Evolutionary conservation across 1,140 invertebrate species (phyloP).

Genomic region (Micrasema minimum): DNA sequence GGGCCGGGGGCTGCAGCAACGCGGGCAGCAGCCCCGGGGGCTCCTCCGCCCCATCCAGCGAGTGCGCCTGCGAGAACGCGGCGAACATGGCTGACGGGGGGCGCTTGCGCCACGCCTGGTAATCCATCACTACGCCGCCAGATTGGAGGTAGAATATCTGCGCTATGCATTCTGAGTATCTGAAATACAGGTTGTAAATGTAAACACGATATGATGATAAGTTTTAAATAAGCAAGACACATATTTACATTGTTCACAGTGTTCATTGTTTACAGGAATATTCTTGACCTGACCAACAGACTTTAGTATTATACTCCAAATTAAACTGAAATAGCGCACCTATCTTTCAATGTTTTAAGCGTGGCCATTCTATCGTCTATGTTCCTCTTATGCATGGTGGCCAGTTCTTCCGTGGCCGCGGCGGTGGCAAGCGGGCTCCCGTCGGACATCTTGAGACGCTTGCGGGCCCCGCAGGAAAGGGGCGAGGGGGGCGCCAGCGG

Average conservation of each 20-base stretch:
- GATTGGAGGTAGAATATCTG: constrained; percentile 88
- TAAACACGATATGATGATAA: too few relatives aligned
- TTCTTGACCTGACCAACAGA: too few relatives aligned
- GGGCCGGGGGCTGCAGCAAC: constrained; percentile 46
- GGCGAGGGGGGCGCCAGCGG: constrained; percentile 27
- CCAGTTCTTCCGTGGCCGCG: constrained; percentile 55
- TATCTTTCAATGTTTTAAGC: constrained; percentile 64
- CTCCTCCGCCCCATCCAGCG: constrained; percentile 77
- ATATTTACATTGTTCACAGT: too few relatives aligned
- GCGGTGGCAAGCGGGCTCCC: constrained; percentile 55
- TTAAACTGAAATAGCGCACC: too few relatives aligned
- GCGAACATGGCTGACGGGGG: constrained; percentile 77
- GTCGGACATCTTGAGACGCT: constrained; percentile 61
- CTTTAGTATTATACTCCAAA: too few relatives aligned
- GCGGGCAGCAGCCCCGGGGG: constrained; percentile 50
- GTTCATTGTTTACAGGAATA: too few relatives aligned
- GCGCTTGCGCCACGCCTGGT: constrained; percentile 82
- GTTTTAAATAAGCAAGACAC: too few relatives aligned
- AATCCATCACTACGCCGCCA: constrained; percentile 89
- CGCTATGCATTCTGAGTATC: constrained; percentile 82
- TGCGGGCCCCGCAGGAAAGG: constrained; percentile 56
- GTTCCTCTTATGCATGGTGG: constrained; percentile 59
- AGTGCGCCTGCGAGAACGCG: constrained; percentile 79
- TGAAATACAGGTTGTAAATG: constrained; percentile 53
- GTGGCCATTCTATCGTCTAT: constrained; percentile 65